Evolutionary conservation across 35 echinoderm and acorn worm genomes (phyloP), one percentile per base, ranked within the genome.

Genomic region (Ophiothrix spiculata): DNA sequence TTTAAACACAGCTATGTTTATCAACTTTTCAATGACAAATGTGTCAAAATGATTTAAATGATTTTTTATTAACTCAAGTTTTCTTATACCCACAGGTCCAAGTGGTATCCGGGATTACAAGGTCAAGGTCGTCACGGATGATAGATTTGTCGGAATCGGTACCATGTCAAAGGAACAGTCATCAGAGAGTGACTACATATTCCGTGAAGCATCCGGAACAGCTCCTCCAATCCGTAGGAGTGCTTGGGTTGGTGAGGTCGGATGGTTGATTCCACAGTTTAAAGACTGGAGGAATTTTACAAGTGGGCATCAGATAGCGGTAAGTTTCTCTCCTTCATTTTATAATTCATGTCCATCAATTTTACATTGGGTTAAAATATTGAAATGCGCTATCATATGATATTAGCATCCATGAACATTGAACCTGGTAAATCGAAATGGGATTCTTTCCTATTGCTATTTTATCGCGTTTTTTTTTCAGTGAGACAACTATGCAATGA

Each of bases 131-230:
- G 96, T 99, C 21, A 94, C 96, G 4, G 89, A 99, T 89, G 89
- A 99, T 74, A 81, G 89, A 56, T 88, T 94, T 85, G 96, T 99
- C 25, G 96, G 92, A 4, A 99, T 99, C 35, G 96, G 96, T n/a
- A 99, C 96, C 0, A 99, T 99, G 96, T 99, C 96, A 19, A 45
- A 35, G 32, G 92, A 92, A 56, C 89, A 92, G n/a, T 91, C 86
- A 36, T 89, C 92, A 36, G 96, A 90, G 69, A 37, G 86, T 15
- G 33, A 87, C 28, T 99, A 99, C 73, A 89, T 99, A 40, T 89
- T 75, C 83, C 91, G 96, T 74, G 95, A 88, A 38, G 89, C 92
- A 17, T 81, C 96, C 10, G 85, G 92, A 31, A 82, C 96, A 16
- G 85, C 92, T 11, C 96, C 89, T 21, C 92, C 92, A 10, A 76